phyloP scores from a whole-genome alignment of 2,113 vertebrate species.

The Sphyrna mokarran region DNA sequence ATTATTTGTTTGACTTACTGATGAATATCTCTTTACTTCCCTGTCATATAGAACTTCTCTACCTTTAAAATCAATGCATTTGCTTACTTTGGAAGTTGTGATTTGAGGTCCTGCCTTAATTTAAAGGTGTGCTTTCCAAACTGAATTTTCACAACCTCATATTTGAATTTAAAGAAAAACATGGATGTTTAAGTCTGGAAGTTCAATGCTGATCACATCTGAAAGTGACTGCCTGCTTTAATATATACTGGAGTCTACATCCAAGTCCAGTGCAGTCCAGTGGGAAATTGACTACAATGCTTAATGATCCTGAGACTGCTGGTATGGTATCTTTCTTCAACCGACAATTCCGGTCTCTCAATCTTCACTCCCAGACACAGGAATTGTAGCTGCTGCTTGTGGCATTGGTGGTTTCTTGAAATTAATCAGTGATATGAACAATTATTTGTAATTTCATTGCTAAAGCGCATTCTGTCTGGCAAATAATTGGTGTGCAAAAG shows the following conservation, averaged over 20 bases:
- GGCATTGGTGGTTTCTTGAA: background rate
- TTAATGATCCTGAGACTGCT: background rate
- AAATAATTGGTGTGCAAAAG: background rate
- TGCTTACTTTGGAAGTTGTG: background rate
- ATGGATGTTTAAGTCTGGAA: background rate
- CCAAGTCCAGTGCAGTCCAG: background rate
- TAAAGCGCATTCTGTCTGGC: background rate
- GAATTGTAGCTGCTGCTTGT: background rate
- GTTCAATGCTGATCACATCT: background rate
- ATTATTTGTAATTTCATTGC: background rate
- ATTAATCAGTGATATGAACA: background rate
- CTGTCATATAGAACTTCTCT: background rate
- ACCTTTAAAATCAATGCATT: background rate
- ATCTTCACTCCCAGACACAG: background rate
- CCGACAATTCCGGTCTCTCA: background rate
- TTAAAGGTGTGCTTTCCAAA: background rate
- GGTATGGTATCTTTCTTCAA: background rate
- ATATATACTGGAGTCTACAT: background rate
- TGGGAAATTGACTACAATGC: background rate
- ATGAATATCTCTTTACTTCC: background rate
- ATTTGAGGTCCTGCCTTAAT: background rate
- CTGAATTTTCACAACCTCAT: background rate
- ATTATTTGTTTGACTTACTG: background rate
- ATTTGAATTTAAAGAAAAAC: background rate
- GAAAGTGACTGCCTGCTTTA: background rate